These are phyloP conservation scores for Neomonachus schauinslandi DNA, from an alignment of 2,113 vertebrate species.

Conservation along the genomic window DNA sequence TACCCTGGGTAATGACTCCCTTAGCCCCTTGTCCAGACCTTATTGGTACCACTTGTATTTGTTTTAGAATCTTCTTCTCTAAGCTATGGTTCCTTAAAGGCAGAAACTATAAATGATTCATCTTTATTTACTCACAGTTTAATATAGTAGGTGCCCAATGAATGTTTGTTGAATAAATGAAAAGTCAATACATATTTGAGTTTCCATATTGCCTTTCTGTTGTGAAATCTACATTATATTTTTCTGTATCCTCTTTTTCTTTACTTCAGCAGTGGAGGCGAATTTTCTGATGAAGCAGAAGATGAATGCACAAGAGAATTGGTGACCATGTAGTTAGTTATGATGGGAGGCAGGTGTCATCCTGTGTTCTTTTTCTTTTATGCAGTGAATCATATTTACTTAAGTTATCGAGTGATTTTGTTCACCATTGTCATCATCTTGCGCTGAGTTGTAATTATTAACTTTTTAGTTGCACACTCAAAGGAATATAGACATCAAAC, in stretches of 20 bases:
- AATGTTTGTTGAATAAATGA: conserved; percentile 29
- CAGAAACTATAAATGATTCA: conserved; percentile 27
- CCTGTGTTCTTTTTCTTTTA: conserved; percentile 8
- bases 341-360: neutral
- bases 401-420: neutral
- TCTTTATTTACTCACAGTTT: conserved; percentile 21
- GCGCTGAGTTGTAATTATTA: neutral
- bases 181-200: neutral
- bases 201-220: conserved; percentile 1
- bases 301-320: neutral
- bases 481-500: conserved; percentile 23
- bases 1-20: neutral
- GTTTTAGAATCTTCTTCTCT: conserved; percentile 18
- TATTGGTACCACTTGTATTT: conserved; percentile 15
- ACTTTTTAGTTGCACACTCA: neutral
- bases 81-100: conserved; percentile 23
- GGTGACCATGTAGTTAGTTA: neutral
- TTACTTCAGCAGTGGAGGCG: neutral
- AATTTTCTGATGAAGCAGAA: neutral
- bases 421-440: neutral
- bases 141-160: neutral
- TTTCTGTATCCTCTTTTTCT: neutral
- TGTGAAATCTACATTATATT: conserved; percentile 3
- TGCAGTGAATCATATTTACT: neutral
- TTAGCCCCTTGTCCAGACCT: neutral